phyloP scores from a whole-genome alignment of 1,140 invertebrate species.

The Sarcophaga bullata region DNA sequence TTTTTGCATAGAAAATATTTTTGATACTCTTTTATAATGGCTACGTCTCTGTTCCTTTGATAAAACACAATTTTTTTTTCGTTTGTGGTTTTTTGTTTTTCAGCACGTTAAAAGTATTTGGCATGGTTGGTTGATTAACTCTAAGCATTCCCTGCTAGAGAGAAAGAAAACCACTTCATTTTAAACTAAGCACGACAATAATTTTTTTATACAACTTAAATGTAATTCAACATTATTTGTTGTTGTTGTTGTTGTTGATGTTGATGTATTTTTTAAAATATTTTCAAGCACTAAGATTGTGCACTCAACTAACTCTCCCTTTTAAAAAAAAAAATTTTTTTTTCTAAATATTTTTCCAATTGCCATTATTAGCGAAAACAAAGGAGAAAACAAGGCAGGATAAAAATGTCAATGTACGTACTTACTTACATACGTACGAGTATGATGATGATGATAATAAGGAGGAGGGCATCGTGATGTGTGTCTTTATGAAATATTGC shows the following conservation, averaged over 20 bases:
- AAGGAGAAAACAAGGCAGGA: no score
- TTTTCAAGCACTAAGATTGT: neutral
- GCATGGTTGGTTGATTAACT: constrained; percentile 18
- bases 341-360: neutral
- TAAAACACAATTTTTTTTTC: neutral
- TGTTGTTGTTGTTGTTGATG: no score
- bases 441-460: neutral
- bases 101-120: neutral
- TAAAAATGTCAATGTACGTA: no score
- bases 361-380: neutral
- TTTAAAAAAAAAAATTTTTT: neutral
- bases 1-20: no score
- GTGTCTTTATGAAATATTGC: constrained; percentile 27
- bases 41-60: neutral
- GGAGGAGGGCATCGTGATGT: no score
- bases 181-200: constrained; percentile 22
- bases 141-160: neutral
- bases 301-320: neutral
- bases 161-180: constrained; percentile 10
- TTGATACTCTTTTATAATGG: no score
- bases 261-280: neutral
- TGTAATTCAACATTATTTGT: neutral
- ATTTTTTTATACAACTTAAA: no score
- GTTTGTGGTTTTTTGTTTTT: neutral
- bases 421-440: no score